Base-by-base conservation (phyloP, 2,797 vertebrate species). In the Simalia tracyae region DNA sequence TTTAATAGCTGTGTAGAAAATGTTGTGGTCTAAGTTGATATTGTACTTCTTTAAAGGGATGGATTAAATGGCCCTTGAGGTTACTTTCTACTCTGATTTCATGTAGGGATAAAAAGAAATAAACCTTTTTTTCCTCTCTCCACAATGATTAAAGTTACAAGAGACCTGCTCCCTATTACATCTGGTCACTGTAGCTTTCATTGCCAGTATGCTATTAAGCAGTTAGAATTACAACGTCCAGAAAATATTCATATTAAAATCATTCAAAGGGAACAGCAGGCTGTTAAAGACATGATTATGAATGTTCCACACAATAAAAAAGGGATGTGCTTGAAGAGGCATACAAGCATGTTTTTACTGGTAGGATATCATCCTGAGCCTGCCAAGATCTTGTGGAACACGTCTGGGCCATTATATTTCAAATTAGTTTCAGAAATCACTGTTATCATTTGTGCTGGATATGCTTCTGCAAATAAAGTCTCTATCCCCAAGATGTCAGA, bases 241-340 rank as follows among this genome's bases (percentile, higher is more conserved):
- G 50, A 64, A 42, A 93, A 93, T 46, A 92, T 84, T 87, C 42
- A 84, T 56, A 89, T 11, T 88, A 42, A 89, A 92, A 84, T 10
- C 0, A 12, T 76, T 90, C 86, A 4, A 6, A 89, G 17, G 1
- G 56, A 92, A 42, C 0, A 87, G 15, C 0, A 56, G 0, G 46
- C 84, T 76, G 3, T 72, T 94, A 86, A 92, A 90, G 0, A 5
- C 92, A 19, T 17, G 12, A 17, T 86, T 50, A 26, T 1, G 56
- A 24, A 10, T 64, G 10, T 3, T 68, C 66, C 66, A 46, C 46
- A 66, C 86, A 76, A 6, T 86, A 57, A 89, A 92, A 89, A 26
- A 0, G 1, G 0, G 2, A 36, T 81, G 56, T 57, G 11, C 31
- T 89, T 81, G 64, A 36, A 0, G 31, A 15, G 63, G 2, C 50